These are phyloP conservation scores for Gibbula magus DNA, from an alignment of 2,888 invertebrate species.

Conservation along the genomic window DNA sequence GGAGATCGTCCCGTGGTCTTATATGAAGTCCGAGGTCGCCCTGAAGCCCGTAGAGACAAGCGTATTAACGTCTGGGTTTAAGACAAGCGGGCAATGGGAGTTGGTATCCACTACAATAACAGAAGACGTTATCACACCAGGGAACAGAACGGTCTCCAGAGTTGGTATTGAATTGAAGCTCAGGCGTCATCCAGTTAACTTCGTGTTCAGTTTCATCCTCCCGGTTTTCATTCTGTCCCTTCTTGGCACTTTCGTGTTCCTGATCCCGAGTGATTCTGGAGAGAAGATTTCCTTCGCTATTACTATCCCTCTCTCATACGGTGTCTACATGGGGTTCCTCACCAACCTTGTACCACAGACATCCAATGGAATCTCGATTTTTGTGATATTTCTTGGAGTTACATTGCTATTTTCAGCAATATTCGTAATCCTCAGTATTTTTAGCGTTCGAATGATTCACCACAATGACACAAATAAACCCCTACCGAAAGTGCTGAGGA, in stretches of 20 bases:
- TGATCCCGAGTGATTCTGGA: not conserved
- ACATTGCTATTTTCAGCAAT: not conserved
- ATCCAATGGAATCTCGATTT: not conserved
- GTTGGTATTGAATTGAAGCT: not conserved
- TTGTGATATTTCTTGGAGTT: not conserved
- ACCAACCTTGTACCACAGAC: not conserved
- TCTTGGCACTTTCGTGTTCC: not conserved
- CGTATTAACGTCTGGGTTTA: not conserved
- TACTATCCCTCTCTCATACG: not conserved
- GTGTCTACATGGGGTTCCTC: not conserved
- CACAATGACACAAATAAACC: not conserved
- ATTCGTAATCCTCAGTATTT: not conserved
- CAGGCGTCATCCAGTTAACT: not conserved
- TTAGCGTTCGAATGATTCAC: not conserved
- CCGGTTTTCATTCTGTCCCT: not conserved
- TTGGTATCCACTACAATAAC: not conserved
- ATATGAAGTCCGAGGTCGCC: not conserved
- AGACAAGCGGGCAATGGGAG: not conserved
- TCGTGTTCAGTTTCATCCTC: not conserved
- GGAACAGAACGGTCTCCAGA: not conserved
- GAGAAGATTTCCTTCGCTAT: not conserved
- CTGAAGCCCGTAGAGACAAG: not conserved
- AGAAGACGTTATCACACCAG: too few species aligned
- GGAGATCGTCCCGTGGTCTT: not conserved
- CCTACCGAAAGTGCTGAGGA: not conserved